Conservation (phyloP, 2,113 vertebrate genomes). For the Pachycephala philippinensis region DNA sequence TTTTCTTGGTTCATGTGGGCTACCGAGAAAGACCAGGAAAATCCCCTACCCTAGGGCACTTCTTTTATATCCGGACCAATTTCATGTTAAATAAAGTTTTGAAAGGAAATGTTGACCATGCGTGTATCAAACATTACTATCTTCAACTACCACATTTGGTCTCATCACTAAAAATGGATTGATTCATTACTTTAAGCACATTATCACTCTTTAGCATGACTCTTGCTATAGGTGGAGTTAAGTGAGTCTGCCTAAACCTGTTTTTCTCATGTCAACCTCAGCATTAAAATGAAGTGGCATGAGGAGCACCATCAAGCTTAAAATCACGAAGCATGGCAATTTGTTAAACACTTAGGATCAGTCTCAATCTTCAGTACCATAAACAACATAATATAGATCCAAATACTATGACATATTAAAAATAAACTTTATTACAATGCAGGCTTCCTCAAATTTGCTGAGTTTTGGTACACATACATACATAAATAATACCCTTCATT, state of each 20-base stretch:
- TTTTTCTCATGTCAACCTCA: conserved; percentile 45
- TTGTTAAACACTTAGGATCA: conserved; percentile 27
- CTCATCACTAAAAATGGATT: conserved; percentile 46
- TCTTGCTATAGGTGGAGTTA: neutral
- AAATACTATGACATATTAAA: conserved; percentile 66
- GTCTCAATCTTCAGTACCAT: conserved; percentile 36
- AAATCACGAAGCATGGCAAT: conserved; percentile 25
- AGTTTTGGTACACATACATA: conserved; percentile 41
- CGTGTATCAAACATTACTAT: conserved; percentile 29
- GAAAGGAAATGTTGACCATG: conserved; percentile 43
- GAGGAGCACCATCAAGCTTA: conserved; percentile 32
- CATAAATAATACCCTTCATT: conserved; percentile 44
- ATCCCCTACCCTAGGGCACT: neutral
- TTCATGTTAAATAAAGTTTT: conserved; percentile 50
- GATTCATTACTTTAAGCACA: conserved; percentile 59
- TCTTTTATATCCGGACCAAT: conserved; percentile 34
- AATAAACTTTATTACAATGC: conserved; percentile 60
- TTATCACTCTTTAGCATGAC: conserved; percentile 48
- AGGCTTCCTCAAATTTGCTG: conserved; percentile 54
- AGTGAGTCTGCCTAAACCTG: conserved; percentile 30
- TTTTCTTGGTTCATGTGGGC: neutral
- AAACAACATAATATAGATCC: conserved; percentile 58
- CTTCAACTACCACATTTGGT: conserved; percentile 45
- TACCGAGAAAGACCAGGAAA: neutral
- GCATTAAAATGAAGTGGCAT: conserved; percentile 43